Base-by-base conservation (phyloP, 2,888 invertebrate genomes). In the Chrysina gloriosa region DNA sequence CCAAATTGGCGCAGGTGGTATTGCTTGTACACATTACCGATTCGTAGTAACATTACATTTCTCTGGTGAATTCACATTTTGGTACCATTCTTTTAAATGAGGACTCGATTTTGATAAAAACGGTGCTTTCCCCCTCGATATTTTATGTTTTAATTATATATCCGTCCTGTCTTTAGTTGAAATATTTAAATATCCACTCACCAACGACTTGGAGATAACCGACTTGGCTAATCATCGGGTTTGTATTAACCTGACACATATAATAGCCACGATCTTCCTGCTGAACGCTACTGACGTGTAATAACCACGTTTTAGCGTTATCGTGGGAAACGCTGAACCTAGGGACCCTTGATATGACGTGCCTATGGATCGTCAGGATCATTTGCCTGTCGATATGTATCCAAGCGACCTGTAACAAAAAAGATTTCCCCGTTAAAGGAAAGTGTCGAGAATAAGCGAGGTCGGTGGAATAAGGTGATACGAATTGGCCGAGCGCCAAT, bases 161-260 rank as follows among this genome's bases (percentile, higher is more conserved):
- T n/a, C n/a, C n/a, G n/a, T n/a, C n/a, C n/a, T n/a, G n/a, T n/a
- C n/a, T n/a, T n/a, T n/a, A n/a, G n/a, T n/a, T n/a, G n/a, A n/a
- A n/a, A n/a, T n/a, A 29, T 45, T 63, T 50, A 27, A 39, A 66
- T 2, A 5, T n/a, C 23, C 14, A 84, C 93, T 89, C 81, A 96
- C 96, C 96, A 36, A 96, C 95, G 70, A 96, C 96, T 85, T 96
- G 94, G 42, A 96, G 88, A 81, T 93, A 95, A 68, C 96, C 96
- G 34, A 95, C 94, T 88, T 96, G 96, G 81, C 94, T 95, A 80
- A 96, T 95, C 95, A 96, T 96, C 0, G 96, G 96, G 83, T 94
- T 93, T 52, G 96, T 95, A 84, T 96, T 96, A 75, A 89, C 89
- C 85, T 94, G 94, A 83, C 94, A 94, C 92, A 94, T 93, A 84